These are phyloP conservation scores for Dromius quadrimaculatus DNA, from an alignment of 2,888 invertebrate genomes.

Conservation along the genomic window DNA sequence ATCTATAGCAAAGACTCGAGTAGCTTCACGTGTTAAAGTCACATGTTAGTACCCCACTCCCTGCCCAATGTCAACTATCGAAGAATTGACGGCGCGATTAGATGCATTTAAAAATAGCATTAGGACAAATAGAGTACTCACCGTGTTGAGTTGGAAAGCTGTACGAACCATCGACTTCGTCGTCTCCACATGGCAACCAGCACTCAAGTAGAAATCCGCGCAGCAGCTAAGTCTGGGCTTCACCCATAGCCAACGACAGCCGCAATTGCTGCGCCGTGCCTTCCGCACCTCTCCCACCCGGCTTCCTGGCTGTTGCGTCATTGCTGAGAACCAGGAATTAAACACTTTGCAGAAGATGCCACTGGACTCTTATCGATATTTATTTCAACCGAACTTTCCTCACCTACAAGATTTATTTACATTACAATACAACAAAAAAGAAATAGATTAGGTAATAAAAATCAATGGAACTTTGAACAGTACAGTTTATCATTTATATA, in stretches of 20 bases:
- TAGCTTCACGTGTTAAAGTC: conserved; percentile 38
- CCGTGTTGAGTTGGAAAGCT: conserved; percentile 5
- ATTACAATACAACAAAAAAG: neutral
- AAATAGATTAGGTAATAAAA: conserved; percentile 8
- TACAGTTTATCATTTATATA: conserved; percentile 32
- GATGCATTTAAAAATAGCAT: conserved; percentile 12
- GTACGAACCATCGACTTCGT: conserved; percentile 23
- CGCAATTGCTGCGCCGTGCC: conserved; percentile 25
- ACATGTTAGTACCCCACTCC: conserved; percentile 34
- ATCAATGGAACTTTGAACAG: conserved; percentile 10
- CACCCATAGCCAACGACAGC: conserved; percentile 9
- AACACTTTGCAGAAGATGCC: conserved; percentile 46
- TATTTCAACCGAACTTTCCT: no score
- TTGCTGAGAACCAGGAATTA: conserved; percentile 44
- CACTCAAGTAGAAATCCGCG: conserved; percentile 42
- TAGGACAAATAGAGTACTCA: conserved; percentile 30
- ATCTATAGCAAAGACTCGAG: neutral
- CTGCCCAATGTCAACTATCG: conserved; percentile 38
- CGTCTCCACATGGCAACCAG: conserved; percentile 26
- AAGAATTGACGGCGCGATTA: conserved; percentile 30
- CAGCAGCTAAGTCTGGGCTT: conserved; percentile 25
- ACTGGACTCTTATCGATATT: conserved; percentile 4
- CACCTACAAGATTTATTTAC: conserved; percentile 13
- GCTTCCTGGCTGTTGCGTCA: conserved; percentile 38
- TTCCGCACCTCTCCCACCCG: conserved; percentile 30